Conservation (phyloP, 2,797 vertebrate species). For the Gymnoscopelus microlampas region DNA sequence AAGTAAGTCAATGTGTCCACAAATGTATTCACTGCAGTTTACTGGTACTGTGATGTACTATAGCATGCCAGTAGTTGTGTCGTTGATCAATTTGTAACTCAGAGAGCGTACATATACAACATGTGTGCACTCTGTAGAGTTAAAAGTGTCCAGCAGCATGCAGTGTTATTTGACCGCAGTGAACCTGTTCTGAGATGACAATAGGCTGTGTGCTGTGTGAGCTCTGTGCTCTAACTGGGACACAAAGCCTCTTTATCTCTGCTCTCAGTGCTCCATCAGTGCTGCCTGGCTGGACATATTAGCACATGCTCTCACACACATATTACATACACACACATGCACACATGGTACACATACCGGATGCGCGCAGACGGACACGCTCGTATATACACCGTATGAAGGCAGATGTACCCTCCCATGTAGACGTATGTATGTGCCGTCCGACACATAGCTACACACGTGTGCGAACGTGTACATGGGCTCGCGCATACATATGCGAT, state of each 20-base stretch:
- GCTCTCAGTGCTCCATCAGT: conserved; percentile 69
- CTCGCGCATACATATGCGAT: too few relatives aligned
- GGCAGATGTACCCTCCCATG: not conserved
- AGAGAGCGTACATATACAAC: too few relatives aligned
- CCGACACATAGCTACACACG: not conserved
- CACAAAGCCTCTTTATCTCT: conserved; percentile 77
- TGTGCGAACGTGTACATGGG: not conserved
- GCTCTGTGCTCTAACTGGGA: conserved; percentile 64
- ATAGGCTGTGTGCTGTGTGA: conserved; percentile 67
- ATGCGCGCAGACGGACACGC: not conserved
- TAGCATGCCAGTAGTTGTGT: too few relatives aligned
- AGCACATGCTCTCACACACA: conserved; percentile 36
- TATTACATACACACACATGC: not conserved
- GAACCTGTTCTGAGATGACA: conserved; percentile 58
- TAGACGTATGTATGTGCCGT: not conserved
- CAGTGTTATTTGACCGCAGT: conserved; percentile 10
- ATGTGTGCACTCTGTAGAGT: too few relatives aligned
- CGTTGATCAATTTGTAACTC: too few relatives aligned
- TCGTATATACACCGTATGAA: not conserved
- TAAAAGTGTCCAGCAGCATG: too few relatives aligned
- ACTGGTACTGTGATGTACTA: too few relatives aligned
- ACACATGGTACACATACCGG: not conserved
- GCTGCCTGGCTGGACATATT: conserved; percentile 72
- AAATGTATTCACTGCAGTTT: too few relatives aligned
- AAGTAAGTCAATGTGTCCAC: too few relatives aligned